Conservation (phyloP, 2,113 vertebrate genomes). For the Casuarius casuarius region DNA sequence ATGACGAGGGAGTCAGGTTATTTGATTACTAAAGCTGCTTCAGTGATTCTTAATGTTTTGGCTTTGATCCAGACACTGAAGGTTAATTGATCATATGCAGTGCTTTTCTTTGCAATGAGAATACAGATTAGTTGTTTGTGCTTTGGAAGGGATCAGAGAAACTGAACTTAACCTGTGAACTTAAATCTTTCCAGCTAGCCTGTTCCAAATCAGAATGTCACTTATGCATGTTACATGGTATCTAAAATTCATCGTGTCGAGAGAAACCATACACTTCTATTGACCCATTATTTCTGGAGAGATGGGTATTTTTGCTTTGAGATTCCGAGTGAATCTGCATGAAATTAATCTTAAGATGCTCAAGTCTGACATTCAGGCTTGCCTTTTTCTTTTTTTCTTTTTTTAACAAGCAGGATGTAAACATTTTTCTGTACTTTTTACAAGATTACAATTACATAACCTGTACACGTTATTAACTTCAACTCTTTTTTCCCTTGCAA, state of each 20-base stretch:
- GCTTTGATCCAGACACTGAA: neutral
- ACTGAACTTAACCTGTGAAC: constrained; percentile 53
- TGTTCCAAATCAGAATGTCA: constrained; percentile 47
- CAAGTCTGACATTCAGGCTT: constrained; percentile 69
- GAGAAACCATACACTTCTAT: constrained; percentile 34
- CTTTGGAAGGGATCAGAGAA: constrained; percentile 25
- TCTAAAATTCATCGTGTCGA: constrained; percentile 42
- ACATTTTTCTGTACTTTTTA: constrained; percentile 81
- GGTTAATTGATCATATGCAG: constrained; percentile 7
- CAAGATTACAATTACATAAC: constrained; percentile 74
- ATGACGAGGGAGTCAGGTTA: neutral
- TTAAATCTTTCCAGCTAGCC: constrained; percentile 60
- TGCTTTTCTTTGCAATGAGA: neutral
- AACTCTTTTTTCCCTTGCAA: constrained; percentile 94
- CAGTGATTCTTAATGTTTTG: neutral
- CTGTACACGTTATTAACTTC: constrained; percentile 95
- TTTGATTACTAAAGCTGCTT: neutral
- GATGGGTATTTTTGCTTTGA: constrained; percentile 53
- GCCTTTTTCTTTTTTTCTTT: constrained; percentile 2
- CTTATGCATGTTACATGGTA: constrained; percentile 52
- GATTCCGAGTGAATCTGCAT: constrained; percentile 71
- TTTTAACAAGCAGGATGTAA: constrained; percentile 78
- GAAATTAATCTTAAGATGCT: constrained; percentile 57
- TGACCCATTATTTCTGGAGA: constrained; percentile 53
- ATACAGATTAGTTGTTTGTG: neutral